Evolutionary conservation across 2,888 invertebrate species (phyloP).

Genomic region (Andrena chrysosceles): DNA sequence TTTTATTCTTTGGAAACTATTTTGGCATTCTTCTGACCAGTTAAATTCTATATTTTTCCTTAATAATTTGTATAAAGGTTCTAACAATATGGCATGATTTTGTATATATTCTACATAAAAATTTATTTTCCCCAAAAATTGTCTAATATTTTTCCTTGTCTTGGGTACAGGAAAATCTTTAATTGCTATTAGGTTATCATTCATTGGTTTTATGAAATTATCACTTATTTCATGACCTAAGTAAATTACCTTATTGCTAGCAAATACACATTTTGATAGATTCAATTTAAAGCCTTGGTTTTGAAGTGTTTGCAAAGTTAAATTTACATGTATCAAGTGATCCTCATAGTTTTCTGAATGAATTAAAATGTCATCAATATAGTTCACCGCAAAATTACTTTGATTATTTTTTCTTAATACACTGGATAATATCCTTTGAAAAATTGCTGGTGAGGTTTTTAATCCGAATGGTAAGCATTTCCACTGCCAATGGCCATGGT

Average conservation of each 20-base stretch:
- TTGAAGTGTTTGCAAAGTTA: not conserved
- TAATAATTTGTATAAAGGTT: not conserved
- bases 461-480: no score
- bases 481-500: no score
- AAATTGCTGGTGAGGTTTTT: no score
- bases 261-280: not conserved
- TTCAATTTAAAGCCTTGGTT: not conserved
- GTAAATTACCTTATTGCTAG: not conserved
- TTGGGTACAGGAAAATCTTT: not conserved
- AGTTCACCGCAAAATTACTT: no score
- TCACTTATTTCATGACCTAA: not conserved
- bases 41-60: not conserved
- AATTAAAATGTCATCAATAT: no score
- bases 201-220: not conserved
- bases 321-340: not conserved
- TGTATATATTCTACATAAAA: constrained; percentile 1
- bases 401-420: no score
- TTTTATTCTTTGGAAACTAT: no score
- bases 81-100: not conserved
- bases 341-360: constrained; percentile 3
- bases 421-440: no score
- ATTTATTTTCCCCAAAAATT: not conserved
- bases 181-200: not conserved
- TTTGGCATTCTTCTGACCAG: not conserved
- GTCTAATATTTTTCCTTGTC: not conserved